These are phyloP conservation scores for Perizoma flavofasciatum DNA, from an alignment of 2,888 invertebrate genomes.

Conservation along the genomic window DNA sequence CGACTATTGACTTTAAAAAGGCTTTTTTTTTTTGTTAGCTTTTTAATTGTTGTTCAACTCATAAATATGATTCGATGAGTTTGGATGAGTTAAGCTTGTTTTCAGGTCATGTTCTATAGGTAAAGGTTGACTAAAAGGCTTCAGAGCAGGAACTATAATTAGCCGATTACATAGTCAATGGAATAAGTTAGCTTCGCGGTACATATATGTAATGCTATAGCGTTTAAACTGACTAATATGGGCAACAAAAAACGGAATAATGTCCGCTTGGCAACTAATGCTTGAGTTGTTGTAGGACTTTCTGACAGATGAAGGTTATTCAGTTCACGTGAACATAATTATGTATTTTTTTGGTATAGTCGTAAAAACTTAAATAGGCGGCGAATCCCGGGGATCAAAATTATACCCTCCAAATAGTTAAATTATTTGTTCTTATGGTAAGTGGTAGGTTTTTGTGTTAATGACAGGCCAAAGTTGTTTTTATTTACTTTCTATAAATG, in stretches of 20 bases:
- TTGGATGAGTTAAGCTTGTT: slow-evolving; percentile 6
- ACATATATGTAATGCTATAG: no score
- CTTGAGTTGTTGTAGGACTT: no score
- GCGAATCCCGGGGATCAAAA: slow-evolving; percentile 4
- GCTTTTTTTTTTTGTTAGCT: no score
- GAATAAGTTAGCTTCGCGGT: neutral
- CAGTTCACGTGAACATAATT: no score
- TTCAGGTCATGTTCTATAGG: slow-evolving; percentile 20
- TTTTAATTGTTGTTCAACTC: no score
- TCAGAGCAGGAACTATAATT: slow-evolving; percentile 27
- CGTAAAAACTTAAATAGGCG: slow-evolving; percentile 13
- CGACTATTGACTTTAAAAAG: slow-evolving; percentile 1
- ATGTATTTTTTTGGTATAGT: no score
- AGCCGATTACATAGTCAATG: slow-evolving; percentile 7
- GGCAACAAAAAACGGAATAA: no score
- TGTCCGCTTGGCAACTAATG: no score
- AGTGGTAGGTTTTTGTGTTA: slow-evolving; percentile 2
- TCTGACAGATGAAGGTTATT: no score
- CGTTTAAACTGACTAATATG: no score
- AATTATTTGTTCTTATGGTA: slow-evolving; percentile 8
- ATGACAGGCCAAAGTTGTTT: slow-evolving; percentile 6
- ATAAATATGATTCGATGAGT: no score
- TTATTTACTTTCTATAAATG: slow-evolving; percentile 16
- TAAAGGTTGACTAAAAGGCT: slow-evolving; percentile 29
- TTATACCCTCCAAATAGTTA: slow-evolving; percentile 15